Evolutionary conservation across 2,113 vertebrate species (phyloP), one percentile per base, ranked within the genome.

Genomic region (Jacana jacana): DNA sequence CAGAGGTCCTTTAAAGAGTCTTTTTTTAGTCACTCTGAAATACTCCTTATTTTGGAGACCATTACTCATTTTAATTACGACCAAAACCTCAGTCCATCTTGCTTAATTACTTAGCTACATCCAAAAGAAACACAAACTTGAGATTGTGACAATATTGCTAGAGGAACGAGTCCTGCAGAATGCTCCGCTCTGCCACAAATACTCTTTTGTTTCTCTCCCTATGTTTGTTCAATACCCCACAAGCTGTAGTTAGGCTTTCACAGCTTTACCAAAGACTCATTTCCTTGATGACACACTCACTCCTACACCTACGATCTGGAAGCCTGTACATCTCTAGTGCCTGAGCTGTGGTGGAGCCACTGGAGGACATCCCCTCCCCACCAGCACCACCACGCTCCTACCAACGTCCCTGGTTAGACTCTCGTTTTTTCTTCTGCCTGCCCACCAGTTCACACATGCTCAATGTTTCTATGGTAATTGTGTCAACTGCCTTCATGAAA

Each of bases 391-490:
- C 1, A 17, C 13, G 10, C 6, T 10, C 11, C 44, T 30, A 39
- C 28, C 60, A 30, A 17, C 1, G 0, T 8, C 37, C 13, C 42
- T 2, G 0, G 40, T 30, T 18, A 25, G 18, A 6, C 3, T 51
- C 33, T 64, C 15, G 1, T 1, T 48, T 39, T 33, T 19, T 33
- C 1, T 2, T 12, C 25, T 5, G 1, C 44, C 49, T 69, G 44
- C n/a, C 49, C n/a, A 42, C 37, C 1, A 0, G 55, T 30, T 80
- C 55, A 18, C 5, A 15, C n/a, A 51, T 30, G 4, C 77, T 48
- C 49, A 61, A 1, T 18, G 40, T 64, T 76, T 80, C 54, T 49
- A 19, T 1, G 0, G 35, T 13, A 79, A 39, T 8, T 33, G 3
- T 18, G 55, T 27, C 49, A 73, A 75, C 13, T 0, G 1, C 17